Evolutionary conservation across 1,140 invertebrate species (phyloP).

Genomic region (Drosophila simulans): DNA sequence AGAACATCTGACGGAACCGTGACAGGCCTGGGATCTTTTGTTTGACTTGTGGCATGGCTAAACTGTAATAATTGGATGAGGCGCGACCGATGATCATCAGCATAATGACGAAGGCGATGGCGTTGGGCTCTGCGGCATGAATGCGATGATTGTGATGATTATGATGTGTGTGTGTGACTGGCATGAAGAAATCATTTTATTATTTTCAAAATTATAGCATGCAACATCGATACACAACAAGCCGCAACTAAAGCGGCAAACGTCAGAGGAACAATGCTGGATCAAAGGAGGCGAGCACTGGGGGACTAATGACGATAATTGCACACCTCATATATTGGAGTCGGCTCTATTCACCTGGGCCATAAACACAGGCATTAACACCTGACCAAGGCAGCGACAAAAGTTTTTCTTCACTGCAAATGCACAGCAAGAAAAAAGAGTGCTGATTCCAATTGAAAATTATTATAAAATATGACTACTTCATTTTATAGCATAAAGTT

Average conservation of each 20-base stretch:
- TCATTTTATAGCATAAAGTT: too few species aligned
- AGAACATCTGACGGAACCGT: constrained; percentile 27
- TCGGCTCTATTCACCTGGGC: constrained; percentile 58
- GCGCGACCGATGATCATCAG: constrained; percentile 52
- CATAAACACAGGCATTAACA: constrained; percentile 83
- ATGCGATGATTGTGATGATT: constrained; percentile 33
- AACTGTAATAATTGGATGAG: constrained; percentile 81
- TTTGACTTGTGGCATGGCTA: constrained; percentile 77
- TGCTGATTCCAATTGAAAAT: too few species aligned
- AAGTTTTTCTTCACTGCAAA: constrained; percentile 27
- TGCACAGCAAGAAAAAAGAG: neutral
- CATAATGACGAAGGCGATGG: constrained; percentile 30
- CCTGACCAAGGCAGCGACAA: constrained; percentile 60
- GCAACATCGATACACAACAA: constrained; percentile 82
- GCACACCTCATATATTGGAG: constrained; percentile 55
- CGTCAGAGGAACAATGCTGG: constrained; percentile 50
- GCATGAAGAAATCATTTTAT: constrained; percentile 80
- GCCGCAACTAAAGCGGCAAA: constrained; percentile 79
- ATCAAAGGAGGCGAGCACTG: neutral
- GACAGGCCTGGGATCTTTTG: constrained; percentile 62
- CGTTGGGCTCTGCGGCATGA: neutral
- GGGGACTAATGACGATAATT: constrained; percentile 77
- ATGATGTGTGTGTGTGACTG: constrained; percentile 64
- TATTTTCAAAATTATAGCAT: constrained; percentile 73
- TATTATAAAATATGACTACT: too few species aligned